These are phyloP conservation scores for Pelodytes ibericus DNA, from an alignment of 2,797 vertebrate genomes.

Conservation along the genomic window DNA sequence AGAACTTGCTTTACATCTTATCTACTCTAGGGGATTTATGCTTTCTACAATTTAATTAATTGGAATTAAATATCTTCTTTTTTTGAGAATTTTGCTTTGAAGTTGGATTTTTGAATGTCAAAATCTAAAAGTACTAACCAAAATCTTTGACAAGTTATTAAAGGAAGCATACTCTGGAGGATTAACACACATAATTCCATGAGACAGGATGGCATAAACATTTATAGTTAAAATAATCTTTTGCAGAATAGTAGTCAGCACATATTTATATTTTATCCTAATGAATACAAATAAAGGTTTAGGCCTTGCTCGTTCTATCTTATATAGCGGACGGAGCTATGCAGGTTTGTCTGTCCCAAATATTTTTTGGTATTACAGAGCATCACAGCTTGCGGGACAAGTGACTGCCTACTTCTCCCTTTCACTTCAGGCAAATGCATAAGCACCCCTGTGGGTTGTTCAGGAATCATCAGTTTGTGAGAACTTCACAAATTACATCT, in stretches of 20 bases:
- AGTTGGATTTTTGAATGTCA: slow-evolving; percentile 60
- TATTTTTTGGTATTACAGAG: too few relatives aligned
- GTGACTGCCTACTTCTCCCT: too few relatives aligned
- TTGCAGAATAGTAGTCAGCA: slow-evolving; percentile 49
- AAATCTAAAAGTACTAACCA: slow-evolving; percentile 57
- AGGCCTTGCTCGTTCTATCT: too few relatives aligned
- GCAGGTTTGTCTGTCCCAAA: too few relatives aligned
- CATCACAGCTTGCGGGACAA: too few relatives aligned
- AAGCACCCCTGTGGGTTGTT: too few relatives aligned
- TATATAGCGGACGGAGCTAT: too few relatives aligned
- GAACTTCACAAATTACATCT: too few relatives aligned
- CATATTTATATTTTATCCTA: slow-evolving; percentile 3
- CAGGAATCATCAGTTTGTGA: too few relatives aligned
- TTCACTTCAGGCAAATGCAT: too few relatives aligned
- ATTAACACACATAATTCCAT: slow-evolving; percentile 56
- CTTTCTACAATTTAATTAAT: slow-evolving; percentile 60
- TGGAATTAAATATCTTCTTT: slow-evolving; percentile 58
- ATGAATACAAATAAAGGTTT: too few relatives aligned
- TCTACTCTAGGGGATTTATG: slow-evolving; percentile 51
- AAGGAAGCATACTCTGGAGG: slow-evolving; percentile 54
- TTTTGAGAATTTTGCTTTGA: slow-evolving; percentile 61
- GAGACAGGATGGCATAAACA: slow-evolving; percentile 56
- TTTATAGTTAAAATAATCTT: slow-evolving; percentile 54
- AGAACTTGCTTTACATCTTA: slow-evolving; percentile 44
- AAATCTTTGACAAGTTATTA: slow-evolving; percentile 60